These are phyloP conservation scores for Nomada goodeniana DNA, from an alignment of 2,888 invertebrate species.

Conservation along the genomic window DNA sequence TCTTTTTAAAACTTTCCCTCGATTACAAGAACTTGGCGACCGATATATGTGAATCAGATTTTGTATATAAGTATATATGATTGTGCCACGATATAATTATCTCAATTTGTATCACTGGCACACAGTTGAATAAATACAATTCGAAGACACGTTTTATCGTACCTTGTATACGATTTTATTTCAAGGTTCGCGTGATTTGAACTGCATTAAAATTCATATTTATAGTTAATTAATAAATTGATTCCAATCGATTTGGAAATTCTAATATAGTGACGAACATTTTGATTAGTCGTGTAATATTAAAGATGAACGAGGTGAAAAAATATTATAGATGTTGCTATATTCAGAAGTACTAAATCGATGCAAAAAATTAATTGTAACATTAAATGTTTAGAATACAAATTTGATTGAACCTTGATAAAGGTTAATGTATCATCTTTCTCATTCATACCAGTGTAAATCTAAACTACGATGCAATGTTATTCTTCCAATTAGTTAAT, in stretches of 20 bases:
- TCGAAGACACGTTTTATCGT: no score
- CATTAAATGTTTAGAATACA: neutral
- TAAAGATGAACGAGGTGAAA: neutral
- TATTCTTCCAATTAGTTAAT: conserved; percentile 4
- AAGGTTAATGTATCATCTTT: neutral
- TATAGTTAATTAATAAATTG: neutral
- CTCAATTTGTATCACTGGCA: neutral
- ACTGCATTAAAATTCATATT: neutral
- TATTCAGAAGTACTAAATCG: neutral
- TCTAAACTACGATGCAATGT: conserved; percentile 34
- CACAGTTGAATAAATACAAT: neutral
- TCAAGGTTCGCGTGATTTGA: neutral
- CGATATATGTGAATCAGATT: conserved; percentile 22
- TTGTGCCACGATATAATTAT: neutral
- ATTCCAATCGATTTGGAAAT: no score
- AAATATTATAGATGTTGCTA: neutral
- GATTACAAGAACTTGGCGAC: conserved; percentile 43
- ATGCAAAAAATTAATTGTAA: neutral
- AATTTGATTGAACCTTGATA: neutral
- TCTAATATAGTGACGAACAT: no score
- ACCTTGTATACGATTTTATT: no score
- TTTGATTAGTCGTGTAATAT: neutral
- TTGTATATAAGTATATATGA: neutral
- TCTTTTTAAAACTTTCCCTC: conserved; percentile 47
- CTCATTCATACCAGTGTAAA: neutral